phyloP scores from a whole-genome alignment of 2,797 vertebrate genomes.

The Gambelia wislizenii region DNA sequence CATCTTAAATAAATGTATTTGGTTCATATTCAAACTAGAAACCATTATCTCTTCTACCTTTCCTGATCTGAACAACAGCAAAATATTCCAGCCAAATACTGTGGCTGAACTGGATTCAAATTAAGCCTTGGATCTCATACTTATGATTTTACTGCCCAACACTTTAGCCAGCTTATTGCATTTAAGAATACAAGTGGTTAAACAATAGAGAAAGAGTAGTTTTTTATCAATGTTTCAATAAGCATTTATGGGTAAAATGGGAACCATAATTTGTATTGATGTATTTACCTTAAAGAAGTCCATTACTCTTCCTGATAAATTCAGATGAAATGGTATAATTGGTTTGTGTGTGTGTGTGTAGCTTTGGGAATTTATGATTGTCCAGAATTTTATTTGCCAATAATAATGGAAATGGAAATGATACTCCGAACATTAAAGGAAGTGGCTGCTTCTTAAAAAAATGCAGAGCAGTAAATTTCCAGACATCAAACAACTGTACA shows the following conservation, averaged over 20 bases:
- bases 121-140: neutral
- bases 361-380: too few relatives aligned
- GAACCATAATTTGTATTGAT: neutral
- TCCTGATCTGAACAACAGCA: neutral
- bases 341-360: too few relatives aligned
- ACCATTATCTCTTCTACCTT: neutral
- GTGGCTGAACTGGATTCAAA: neutral
- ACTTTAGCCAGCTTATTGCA: neutral
- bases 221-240: neutral
- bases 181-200: neutral
- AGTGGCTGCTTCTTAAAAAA: neutral
- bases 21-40: neutral
- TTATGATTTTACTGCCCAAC: neutral
- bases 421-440: neutral
- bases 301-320: neutral
- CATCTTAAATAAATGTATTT: too few relatives aligned
- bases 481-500: neutral
- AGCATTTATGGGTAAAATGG: neutral
- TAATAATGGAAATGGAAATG: neutral
- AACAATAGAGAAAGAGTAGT: neutral
- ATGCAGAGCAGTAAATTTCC: neutral
- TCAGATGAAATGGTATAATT: too few relatives aligned
- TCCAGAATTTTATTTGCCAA: too few relatives aligned
- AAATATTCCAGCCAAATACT: neutral
- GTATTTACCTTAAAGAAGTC: neutral